Conservation (phyloP, 2,888 invertebrate genomes). For the Troides aeacus region DNA sequence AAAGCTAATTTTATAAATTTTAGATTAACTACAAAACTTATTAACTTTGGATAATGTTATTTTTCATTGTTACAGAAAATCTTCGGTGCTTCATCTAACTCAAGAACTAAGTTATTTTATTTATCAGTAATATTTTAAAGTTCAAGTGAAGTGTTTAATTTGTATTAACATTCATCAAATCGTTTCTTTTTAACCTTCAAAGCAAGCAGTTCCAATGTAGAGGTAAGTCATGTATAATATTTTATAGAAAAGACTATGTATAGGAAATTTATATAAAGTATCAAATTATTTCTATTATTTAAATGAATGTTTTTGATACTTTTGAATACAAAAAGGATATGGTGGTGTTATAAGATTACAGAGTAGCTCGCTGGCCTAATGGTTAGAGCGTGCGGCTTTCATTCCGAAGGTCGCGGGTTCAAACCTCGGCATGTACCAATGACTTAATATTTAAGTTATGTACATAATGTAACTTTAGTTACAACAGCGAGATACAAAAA, state of each 20-base stretch:
- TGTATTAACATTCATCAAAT: conserved; percentile 33
- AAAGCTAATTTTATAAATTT: no score
- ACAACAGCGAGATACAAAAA: no score
- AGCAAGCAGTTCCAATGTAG: conserved; percentile 28
- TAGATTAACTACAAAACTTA: not conserved
- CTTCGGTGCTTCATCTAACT: conserved; percentile 15
- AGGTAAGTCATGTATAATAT: conserved; percentile 31
- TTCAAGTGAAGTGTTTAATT: conserved; percentile 38
- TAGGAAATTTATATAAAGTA: not conserved
- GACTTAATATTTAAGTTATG: no score
- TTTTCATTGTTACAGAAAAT: conserved; percentile 25
- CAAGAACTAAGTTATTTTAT: conserved; percentile 32
- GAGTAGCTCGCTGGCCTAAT: no score
- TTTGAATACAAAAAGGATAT: no score
- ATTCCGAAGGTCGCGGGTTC: no score
- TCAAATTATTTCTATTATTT: not conserved
- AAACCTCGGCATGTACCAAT: no score
- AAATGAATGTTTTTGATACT: not conserved
- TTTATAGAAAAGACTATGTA: not conserved
- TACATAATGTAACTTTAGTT: no score
- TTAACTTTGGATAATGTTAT: conserved; percentile 11
- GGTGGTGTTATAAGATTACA: no score
- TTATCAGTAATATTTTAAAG: conserved; percentile 31
- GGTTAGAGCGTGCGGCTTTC: no score
- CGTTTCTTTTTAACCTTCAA: conserved; percentile 27